Evolutionary conservation across 2,888 invertebrate species (phyloP), one percentile per base, ranked within the genome.

Genomic region (Neoaliturus tenellus): DNA sequence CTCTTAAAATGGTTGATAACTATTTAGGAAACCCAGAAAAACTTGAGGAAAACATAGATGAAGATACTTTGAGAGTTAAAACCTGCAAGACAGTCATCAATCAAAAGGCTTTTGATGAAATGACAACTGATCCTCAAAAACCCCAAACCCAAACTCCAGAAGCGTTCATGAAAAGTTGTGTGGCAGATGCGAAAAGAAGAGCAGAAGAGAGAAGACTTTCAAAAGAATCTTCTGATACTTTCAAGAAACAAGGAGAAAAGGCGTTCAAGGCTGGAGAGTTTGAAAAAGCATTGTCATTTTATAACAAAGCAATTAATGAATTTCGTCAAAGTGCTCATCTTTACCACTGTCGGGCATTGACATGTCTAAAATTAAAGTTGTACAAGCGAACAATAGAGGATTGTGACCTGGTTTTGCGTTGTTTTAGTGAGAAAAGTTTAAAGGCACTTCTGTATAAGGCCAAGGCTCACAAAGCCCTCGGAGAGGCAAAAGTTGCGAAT

Each of bases 181-280:
- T 55, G n/a, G 78, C 28, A 2, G 78, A 78, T 31, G 78, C 78
- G 20, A 78, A 78, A 35, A 51, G 55, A 55, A 78, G 78, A 55
- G 55, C 78, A 8, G 78, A 78, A 78, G 78, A 78, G n/a, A 78
- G 78, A 44, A 78, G 78, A 33, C n/a, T 31, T 0, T 48, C 44
- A 20, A 78, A 78, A 55, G 78, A 78, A 33, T 6, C 78, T 17
- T 78, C 78, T 33, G 78, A 78, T 17, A 78, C 78, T n/a, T n/a
- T 78, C 28, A 78, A 78, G 35, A 78, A 78, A 55, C 78, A 55
- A 28, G 78, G 48, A 6, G 48, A 48, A 5, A 55, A 25, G 14
- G 78, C 78, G n/a, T 78, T 78, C 55, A 78, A 78, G 14, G 1
- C 44, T n/a, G 55, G 78, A 2, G 78, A 78, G 31, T 78, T 55